phyloP scores from a whole-genome alignment of 2,888 invertebrate species.

The Lissonota sp. region DNA sequence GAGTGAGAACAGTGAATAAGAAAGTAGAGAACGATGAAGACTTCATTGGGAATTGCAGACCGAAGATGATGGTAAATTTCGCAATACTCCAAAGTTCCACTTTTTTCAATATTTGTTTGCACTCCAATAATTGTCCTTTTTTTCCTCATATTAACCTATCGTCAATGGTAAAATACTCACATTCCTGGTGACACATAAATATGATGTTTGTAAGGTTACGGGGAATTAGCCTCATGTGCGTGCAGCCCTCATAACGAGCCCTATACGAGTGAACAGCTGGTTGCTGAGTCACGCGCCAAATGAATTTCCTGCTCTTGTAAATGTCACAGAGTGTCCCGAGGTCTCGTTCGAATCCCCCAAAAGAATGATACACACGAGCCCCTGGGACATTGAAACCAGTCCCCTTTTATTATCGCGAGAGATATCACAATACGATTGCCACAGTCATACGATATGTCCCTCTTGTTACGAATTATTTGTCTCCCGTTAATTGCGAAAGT shows the following conservation, averaged over 20 bases:
- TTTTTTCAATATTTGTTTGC: not conserved
- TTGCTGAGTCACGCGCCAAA: constrained; percentile 76
- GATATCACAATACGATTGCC: constrained; percentile 40
- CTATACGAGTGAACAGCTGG: constrained; percentile 74
- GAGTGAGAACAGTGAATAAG: no score
- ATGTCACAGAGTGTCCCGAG: constrained; percentile 53
- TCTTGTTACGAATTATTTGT: constrained; percentile 45
- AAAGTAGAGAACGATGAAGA: not conserved
- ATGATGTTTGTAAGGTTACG: constrained; percentile 71
- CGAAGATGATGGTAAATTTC: not conserved
- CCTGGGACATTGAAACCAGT: constrained; percentile 41
- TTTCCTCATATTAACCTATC: not conserved
- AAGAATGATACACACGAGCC: constrained; percentile 40
- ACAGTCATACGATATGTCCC: constrained; percentile 1
- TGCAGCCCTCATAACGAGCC: constrained; percentile 74
- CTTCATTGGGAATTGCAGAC: not conserved
- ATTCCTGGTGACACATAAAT: constrained; percentile 53
- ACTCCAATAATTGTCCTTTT: not conserved
- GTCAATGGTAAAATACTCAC: not conserved
- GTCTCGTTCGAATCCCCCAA: constrained; percentile 14
- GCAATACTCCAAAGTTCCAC: not conserved
- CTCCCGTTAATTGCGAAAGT: constrained; percentile 28
- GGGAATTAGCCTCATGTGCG: constrained; percentile 61
- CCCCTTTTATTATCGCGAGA: constrained; percentile 38
- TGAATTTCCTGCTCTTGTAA: constrained; percentile 65